These are phyloP conservation scores for Coecobrya sp. DNA, from an alignment of 2,888 invertebrate species.

Conservation along the genomic window DNA sequence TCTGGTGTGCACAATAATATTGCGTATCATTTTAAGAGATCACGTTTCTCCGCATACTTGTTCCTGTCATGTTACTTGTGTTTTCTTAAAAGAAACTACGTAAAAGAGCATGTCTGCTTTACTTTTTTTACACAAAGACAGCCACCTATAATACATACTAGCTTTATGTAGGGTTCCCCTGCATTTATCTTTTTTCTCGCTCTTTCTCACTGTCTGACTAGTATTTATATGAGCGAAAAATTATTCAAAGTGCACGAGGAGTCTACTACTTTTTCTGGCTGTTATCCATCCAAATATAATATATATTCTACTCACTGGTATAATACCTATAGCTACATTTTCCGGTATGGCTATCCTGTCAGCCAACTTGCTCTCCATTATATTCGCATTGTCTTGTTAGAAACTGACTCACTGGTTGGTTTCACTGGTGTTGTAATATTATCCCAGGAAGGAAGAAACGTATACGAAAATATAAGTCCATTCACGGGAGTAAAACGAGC, in stretches of 20 bases:
- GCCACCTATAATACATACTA: background rate
- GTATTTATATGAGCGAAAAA: slow-evolving; percentile 15
- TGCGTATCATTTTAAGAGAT: slow-evolving; percentile 18
- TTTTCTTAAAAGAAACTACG: background rate
- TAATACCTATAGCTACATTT: background rate
- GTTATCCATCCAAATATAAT: background rate
- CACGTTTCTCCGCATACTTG: slow-evolving; percentile 25
- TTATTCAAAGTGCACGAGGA: slow-evolving; percentile 6
- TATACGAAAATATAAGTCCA: background rate
- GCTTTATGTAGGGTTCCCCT: background rate
- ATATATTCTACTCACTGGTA: background rate
- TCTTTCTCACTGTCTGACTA: background rate
- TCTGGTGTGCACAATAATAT: background rate
- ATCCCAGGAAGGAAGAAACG: background rate
- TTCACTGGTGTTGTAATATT: background rate
- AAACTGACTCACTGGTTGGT: background rate
- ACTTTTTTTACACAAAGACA: background rate
- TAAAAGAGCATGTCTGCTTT: background rate
- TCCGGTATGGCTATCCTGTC: slow-evolving; percentile 15
- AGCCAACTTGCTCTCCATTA: slow-evolving; percentile 18
- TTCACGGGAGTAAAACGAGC: background rate
- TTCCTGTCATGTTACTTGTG: slow-evolving; percentile 14
- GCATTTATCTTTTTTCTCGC: slow-evolving; percentile 9
- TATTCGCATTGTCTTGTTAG: slow-evolving; percentile 10
- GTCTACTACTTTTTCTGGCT: background rate